Conservation (phyloP, 2,888 invertebrate genomes). For the Hirudinaria manillensis region DNA sequence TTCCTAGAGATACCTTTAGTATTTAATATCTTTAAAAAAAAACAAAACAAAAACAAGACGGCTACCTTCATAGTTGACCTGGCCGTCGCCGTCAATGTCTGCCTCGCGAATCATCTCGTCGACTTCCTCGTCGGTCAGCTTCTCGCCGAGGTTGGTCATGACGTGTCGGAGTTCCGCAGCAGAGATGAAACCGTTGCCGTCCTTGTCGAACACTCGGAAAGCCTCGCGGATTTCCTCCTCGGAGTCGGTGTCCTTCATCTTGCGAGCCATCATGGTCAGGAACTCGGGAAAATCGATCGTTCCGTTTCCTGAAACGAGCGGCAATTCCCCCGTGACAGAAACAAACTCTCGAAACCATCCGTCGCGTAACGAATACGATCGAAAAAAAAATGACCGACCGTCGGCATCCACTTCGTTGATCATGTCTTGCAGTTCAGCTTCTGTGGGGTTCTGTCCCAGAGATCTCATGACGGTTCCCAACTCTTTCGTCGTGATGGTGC, state of each 20-base stretch:
- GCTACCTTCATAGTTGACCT: conserved; percentile 86
- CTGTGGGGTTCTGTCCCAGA: conserved; percentile 97
- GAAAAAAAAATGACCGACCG: conserved; percentile 47
- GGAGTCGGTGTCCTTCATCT: conserved; percentile 98
- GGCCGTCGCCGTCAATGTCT: conserved; percentile 96
- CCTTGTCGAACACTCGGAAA: conserved; percentile 95
- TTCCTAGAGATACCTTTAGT: too few relatives aligned
- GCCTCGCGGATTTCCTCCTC: conserved; percentile 99
- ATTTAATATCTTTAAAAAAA: too few relatives aligned
- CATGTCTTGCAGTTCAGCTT: conserved; percentile 98
- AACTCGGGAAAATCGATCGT: conserved; percentile 99
- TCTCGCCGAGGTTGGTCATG: conserved; percentile 61
- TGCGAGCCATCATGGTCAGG: conserved; percentile 99
- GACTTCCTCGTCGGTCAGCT: conserved; percentile 96
- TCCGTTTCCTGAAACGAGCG: conserved; percentile 73
- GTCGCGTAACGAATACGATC: background rate
- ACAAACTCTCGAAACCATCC: background rate
- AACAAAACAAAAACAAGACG: background rate
- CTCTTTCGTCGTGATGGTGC: conserved; percentile 98
- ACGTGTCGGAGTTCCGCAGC: conserved; percentile 34
- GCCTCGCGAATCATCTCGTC: conserved; percentile 99
- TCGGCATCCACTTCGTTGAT: conserved; percentile 99
- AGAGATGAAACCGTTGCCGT: conserved; percentile 87
- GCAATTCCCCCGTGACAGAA: too few relatives aligned
- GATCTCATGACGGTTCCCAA: conserved; percentile 97